A percentile compares a stretch with the other conserved stretches of the same genome.
These are phyloP conservation scores for Toxotes lorentzi DNA, from an alignment of 2,797 vertebrate genomes.

Conservation along the genomic window DNA sequence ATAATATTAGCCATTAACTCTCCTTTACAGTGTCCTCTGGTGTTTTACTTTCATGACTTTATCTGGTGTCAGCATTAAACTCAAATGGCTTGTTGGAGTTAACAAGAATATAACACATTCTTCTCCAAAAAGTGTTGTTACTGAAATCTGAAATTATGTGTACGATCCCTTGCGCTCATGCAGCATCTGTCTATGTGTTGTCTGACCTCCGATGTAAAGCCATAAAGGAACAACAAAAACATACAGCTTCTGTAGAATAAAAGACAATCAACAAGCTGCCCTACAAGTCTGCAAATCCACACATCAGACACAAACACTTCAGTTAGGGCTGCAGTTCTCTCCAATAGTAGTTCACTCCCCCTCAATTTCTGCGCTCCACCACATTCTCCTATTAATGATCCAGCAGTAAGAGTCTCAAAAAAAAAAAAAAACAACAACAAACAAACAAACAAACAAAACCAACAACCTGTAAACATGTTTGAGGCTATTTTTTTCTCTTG, in stretches of 20 bases:
- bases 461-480: slow-evolving; percentile 31
- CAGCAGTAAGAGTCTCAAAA: slow-evolving; percentile 17
- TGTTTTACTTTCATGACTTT: background rate
- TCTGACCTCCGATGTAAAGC: slow-evolving; percentile 24
- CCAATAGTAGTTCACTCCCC: slow-evolving; percentile 11
- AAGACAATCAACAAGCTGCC: background rate
- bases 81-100: background rate
- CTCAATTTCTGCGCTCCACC: slow-evolving; percentile 24
- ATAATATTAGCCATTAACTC: background rate
- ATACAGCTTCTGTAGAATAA: slow-evolving; percentile 10
- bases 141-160: background rate
- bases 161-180: background rate
- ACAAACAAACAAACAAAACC: too few relatives aligned
- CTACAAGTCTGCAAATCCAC: slow-evolving; percentile 15
- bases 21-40: background rate
- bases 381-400: slow-evolving; percentile 34
- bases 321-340: slow-evolving; percentile 7
- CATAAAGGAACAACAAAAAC: slow-evolving; percentile 4
- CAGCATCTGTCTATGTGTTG: slow-evolving; percentile 18
- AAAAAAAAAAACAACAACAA: background rate
- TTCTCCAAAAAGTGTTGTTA: slow-evolving; percentile 14
- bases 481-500: slow-evolving; percentile 30
- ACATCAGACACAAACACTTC: slow-evolving; percentile 33
- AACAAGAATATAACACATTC: background rate
- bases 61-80: background rate